These are phyloP conservation scores for Riptortus pedestris DNA, from an alignment of 1,140 invertebrate genomes.

Conservation along the genomic window DNA sequence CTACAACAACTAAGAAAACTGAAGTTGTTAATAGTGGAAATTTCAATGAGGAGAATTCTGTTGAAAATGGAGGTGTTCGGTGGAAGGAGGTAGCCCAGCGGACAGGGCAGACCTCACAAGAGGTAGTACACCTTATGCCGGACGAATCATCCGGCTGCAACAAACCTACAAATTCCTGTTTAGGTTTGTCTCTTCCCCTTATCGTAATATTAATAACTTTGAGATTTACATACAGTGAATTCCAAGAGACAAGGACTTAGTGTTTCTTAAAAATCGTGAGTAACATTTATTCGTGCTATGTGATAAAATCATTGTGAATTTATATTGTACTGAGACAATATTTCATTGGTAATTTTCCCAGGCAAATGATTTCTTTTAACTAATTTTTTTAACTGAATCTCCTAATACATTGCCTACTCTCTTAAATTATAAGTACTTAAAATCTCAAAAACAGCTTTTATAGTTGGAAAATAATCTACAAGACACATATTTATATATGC, in stretches of 20 bases:
- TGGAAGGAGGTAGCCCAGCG: conserved; percentile 23
- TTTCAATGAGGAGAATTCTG: conserved; percentile 1
- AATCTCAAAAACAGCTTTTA: too few relatives aligned
- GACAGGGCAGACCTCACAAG: conserved; percentile 26
- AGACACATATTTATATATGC: too few relatives aligned
- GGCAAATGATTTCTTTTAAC: not conserved
- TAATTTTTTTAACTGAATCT: too few relatives aligned
- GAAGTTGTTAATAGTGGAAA: not conserved
- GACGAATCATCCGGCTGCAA: conserved; percentile 25
- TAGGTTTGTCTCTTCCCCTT: conserved; percentile 32
- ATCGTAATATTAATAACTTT: conserved; percentile 27
- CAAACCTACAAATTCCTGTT: conserved; percentile 27
- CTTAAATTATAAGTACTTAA: too few relatives aligned
- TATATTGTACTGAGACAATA: conserved; percentile 16
- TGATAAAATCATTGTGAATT: conserved; percentile 16
- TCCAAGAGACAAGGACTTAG: conserved; percentile 2
- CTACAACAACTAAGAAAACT: conserved; percentile 31
- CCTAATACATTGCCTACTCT: too few relatives aligned
- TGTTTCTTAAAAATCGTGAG: conserved; percentile 3
- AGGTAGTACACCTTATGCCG: conserved; percentile 18
- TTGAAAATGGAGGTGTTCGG: not conserved
- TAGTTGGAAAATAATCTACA: too few relatives aligned
- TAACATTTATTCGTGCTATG: conserved; percentile 13
- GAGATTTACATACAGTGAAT: not conserved
- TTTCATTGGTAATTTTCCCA: conserved; percentile 12